These are phyloP conservation scores for Calypte anna DNA, from an alignment of 2,113 vertebrate genomes.

Conservation along the genomic window DNA sequence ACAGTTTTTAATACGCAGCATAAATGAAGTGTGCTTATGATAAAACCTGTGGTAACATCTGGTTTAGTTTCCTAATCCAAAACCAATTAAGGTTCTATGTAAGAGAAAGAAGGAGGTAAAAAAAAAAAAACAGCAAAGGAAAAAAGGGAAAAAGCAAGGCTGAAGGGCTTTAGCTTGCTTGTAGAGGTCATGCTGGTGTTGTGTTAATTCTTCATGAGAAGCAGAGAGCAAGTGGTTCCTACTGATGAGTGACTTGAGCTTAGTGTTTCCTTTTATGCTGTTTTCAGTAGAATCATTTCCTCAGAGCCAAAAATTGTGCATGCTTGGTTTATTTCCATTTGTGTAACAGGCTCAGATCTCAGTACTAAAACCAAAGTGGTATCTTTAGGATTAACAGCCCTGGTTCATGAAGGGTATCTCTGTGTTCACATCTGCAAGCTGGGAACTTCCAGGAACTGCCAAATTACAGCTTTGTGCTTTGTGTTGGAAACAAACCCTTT, in stretches of 20 bases:
- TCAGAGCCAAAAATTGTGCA: not conserved
- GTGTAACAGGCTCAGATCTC: not conserved
- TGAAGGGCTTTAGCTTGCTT: not conserved
- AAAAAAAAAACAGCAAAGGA: not conserved
- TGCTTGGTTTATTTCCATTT: not conserved
- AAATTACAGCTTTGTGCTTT: not conserved
- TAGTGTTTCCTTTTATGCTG: not conserved
- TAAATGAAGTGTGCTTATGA: constrained; percentile 1
- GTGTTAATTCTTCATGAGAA: not conserved
- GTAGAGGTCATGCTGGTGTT: not conserved
- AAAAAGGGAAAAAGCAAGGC: not conserved
- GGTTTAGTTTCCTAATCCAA: not conserved
- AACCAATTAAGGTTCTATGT: not conserved
- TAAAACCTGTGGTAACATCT: constrained; percentile 46
- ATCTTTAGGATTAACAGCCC: not conserved
- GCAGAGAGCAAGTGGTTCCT: not conserved
- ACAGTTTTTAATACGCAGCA: not conserved
- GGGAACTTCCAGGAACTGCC: not conserved
- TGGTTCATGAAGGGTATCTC: not conserved
- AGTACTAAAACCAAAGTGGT: not conserved
- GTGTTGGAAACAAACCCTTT: not conserved
- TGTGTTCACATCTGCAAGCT: not conserved
- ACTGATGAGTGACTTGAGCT: not conserved
- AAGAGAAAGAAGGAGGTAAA: not conserved
- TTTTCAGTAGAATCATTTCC: not conserved